Evolutionary conservation across 2,113 vertebrate species (phyloP).

Genomic region (Emydocephalus ijimae): DNA sequence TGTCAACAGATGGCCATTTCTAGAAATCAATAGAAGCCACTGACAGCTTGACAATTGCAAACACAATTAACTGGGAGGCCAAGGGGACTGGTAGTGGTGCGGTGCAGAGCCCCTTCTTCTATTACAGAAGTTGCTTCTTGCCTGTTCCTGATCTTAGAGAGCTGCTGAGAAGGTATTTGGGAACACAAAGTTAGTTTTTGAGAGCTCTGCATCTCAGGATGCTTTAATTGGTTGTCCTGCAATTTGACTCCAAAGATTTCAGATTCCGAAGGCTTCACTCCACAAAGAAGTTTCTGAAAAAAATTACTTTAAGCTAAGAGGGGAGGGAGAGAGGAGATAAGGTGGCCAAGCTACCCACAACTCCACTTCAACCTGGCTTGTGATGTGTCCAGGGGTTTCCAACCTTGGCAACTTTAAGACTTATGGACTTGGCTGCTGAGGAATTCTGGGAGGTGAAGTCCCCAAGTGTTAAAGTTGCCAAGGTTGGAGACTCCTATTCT

Average conservation of each 20-base stretch:
- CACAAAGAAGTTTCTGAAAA: background rate
- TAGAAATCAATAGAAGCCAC: background rate
- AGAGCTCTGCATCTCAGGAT: background rate
- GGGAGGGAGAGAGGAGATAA: background rate
- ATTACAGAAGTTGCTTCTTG: no score
- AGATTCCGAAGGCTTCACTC: background rate
- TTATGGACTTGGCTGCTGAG: no score
- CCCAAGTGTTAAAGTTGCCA: no score
- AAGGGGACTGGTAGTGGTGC: fast-evolving
- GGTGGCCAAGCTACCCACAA: background rate
- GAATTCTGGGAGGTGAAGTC: no score
- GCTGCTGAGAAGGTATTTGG: background rate
- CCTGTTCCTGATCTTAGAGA: background rate
- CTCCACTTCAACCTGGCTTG: background rate
- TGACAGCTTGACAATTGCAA: background rate
- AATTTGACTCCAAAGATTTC: background rate
- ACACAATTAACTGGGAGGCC: no score
- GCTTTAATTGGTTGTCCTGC: background rate
- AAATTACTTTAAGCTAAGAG: background rate
- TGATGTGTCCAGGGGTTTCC: background rate
- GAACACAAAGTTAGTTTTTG: background rate
- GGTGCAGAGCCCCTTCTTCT: background rate
- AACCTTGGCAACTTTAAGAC: no score
- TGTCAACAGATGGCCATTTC: background rate
- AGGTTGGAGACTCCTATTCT: background rate